Evolutionary conservation across 2,113 vertebrate species (phyloP).

Genomic region (Arothron firmamentum): DNA sequence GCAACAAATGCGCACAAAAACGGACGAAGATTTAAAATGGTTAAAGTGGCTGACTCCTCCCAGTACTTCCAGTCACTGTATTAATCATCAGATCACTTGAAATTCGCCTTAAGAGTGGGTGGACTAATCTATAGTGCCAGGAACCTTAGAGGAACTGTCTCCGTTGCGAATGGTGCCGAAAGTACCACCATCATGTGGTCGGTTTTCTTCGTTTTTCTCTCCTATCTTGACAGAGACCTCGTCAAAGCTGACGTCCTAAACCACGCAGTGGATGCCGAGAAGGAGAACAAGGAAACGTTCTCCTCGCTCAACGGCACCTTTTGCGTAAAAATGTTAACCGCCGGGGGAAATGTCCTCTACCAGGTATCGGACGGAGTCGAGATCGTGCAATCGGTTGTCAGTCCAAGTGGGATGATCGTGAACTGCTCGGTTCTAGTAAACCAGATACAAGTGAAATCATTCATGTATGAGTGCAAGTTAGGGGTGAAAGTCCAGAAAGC

Average conservation of each 20-base stretch:
- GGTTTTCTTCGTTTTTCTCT: conserved; percentile 73
- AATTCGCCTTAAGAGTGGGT: conserved; percentile 62
- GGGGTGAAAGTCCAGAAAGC: conserved; percentile 27
- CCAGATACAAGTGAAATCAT: conserved; percentile 56
- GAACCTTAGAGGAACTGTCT: conserved; percentile 72
- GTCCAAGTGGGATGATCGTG: conserved; percentile 48
- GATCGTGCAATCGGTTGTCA: conserved; percentile 59
- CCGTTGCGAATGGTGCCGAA: conserved; percentile 76
- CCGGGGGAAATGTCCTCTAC: conserved; percentile 44
- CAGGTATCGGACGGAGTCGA: conserved; percentile 72
- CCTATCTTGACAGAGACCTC: conserved; percentile 71
- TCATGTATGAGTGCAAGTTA: conserved; percentile 66
- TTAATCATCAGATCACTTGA: conserved; percentile 65
- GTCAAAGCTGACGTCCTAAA: conserved; percentile 54
- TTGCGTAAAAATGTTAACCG: conserved; percentile 59
- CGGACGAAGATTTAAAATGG: conserved; percentile 34
- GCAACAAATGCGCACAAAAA: no score
- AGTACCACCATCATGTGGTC: conserved; percentile 73
- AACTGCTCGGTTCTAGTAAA: conserved; percentile 60
- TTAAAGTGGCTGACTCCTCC: conserved; percentile 72
- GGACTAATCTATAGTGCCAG: conserved; percentile 4
- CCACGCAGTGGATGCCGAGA: conserved; percentile 52
- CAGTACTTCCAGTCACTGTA: conserved; percentile 53
- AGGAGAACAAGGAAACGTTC: conserved; percentile 56
- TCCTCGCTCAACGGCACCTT: conserved; percentile 59